Conservation (phyloP, 2,888 invertebrate genomes). For the Lamproptera curius region DNA sequence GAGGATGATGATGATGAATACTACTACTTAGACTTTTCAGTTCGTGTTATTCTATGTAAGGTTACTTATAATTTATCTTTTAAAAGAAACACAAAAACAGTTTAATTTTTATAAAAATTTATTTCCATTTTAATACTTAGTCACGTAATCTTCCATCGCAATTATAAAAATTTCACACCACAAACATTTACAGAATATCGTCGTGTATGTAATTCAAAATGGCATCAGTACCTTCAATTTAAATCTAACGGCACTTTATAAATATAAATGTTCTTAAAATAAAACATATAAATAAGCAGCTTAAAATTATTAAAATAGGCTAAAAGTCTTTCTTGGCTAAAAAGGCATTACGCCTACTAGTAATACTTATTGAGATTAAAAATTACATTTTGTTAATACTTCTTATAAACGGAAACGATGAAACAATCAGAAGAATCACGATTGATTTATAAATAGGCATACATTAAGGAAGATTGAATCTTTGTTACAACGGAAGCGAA, state of each 20-base stretch:
- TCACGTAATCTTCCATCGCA: slow-evolving; percentile 49
- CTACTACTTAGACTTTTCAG: too few species aligned
- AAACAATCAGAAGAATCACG: slow-evolving; percentile 12
- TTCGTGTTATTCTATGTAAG: too few species aligned
- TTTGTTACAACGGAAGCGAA: slow-evolving; percentile 19
- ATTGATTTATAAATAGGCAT: slow-evolving; percentile 6
- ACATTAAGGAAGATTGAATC: slow-evolving; percentile 11
- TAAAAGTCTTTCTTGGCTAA: slow-evolving; percentile 72
- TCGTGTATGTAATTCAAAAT: slow-evolving; percentile 31
- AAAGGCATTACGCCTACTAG: slow-evolving; percentile 56
- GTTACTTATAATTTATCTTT: too few species aligned
- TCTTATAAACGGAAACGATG: slow-evolving; percentile 2
- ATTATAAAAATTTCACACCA: slow-evolving; percentile 42
- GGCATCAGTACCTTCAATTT: slow-evolving; percentile 59
- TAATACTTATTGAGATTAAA: slow-evolving; percentile 58
- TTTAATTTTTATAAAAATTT: slow-evolving; percentile 42
- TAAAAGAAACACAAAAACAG: too few species aligned
- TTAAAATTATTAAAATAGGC: slow-evolving; percentile 44
- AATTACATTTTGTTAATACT: slow-evolving; percentile 30
- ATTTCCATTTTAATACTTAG: slow-evolving; percentile 53
- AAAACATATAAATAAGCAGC: slow-evolving; percentile 62
- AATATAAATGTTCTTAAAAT: slow-evolving; percentile 41
- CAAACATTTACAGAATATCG: slow-evolving; percentile 38
- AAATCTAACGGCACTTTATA: slow-evolving; percentile 57
- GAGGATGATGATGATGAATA: too few species aligned